Base-by-base conservation (phyloP, 2,888 invertebrate species). In the Chrysolina haemoptera region DNA sequence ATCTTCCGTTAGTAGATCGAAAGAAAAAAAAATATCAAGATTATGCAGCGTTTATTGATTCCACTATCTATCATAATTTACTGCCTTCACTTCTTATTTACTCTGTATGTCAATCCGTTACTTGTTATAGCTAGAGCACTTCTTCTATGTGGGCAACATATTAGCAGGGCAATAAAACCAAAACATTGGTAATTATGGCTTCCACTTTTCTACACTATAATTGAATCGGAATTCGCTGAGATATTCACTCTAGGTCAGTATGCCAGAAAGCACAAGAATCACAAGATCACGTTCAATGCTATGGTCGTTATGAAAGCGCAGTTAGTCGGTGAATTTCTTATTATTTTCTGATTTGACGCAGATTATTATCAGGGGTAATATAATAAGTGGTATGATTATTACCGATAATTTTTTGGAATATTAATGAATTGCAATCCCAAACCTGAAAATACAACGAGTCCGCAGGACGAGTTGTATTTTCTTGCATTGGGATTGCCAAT, bases 231-330 rank as follows among this genome's bases (percentile, higher is more conserved):
- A 20, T 66, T 27, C 66, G 66, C 50, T 59, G 5, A 14, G 35
- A 59, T 59, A 16, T 6, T 59, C 8, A n/a, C n/a, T 59, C n/a
- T 70, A 55, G 70, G 70, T 70, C 70, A 70, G 70, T 70, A 65
- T 65, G 46, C 64, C 64, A 16, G 55, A 53, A 64, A 70, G 8
- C 59, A 27, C 20, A 20, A 18, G 53, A 64, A 70, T 2, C 59
- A 27, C 20, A 20, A 18, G 53, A 53, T 27, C 22, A 59, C 16
- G 8, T 59, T 35, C 10, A n/a, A 27, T 27, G 27, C 35, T 20
- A 20, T 48, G 48, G 16, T 53, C 53, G 59, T 59, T n/a, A 27
- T 22, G n/a, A 27, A 59, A 59, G 59, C 59, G 14, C 59, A 59
- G 46, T 55, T 55, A 55, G 22, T 48, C 16, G 16, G 48, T 18